phyloP scores from a whole-genome alignment of 2,113 vertebrate species.

The Tamias sibiricus region DNA sequence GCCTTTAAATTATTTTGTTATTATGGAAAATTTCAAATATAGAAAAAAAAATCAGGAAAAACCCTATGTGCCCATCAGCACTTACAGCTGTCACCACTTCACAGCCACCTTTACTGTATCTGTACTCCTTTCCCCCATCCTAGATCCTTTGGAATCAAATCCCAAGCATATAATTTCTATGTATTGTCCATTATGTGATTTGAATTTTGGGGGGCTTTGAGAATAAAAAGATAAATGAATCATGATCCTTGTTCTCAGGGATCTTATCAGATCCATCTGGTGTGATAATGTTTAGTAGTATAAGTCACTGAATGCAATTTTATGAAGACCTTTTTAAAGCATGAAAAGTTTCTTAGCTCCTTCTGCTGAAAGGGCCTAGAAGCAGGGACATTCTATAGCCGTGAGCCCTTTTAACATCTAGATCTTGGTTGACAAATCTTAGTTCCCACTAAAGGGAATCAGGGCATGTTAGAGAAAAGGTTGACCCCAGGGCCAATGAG shows the following conservation, averaged over 20 bases:
- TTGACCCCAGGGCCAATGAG: neutral
- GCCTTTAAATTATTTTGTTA: constrained; percentile 10
- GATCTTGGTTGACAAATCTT: constrained; percentile 13
- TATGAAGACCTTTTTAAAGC: constrained; percentile 28
- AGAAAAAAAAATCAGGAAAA: neutral
- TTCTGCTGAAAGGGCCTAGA: neutral
- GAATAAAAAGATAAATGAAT: neutral
- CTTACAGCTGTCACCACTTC: neutral
- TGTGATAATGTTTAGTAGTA: neutral
- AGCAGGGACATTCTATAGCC: neutral
- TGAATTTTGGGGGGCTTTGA: neutral
- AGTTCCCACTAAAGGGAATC: neutral
- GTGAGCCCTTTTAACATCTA: neutral
- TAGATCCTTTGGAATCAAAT: neutral
- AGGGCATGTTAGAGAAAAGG: neutral
- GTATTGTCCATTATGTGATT: neutral
- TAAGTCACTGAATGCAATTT: neutral
- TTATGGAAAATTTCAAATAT: neutral
- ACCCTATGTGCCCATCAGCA: neutral
- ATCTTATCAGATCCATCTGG: neutral
- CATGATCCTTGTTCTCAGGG: neutral
- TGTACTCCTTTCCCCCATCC: neutral
- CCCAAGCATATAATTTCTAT: neutral
- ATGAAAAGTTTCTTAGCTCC: neutral
- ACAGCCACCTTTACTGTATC: neutral